Percentiles rank a stretch among this genome's conserved stretches.
phyloP scores from a whole-genome alignment of 2,888 invertebrate genomes.

The Zaprionus bogoriensis region DNA sequence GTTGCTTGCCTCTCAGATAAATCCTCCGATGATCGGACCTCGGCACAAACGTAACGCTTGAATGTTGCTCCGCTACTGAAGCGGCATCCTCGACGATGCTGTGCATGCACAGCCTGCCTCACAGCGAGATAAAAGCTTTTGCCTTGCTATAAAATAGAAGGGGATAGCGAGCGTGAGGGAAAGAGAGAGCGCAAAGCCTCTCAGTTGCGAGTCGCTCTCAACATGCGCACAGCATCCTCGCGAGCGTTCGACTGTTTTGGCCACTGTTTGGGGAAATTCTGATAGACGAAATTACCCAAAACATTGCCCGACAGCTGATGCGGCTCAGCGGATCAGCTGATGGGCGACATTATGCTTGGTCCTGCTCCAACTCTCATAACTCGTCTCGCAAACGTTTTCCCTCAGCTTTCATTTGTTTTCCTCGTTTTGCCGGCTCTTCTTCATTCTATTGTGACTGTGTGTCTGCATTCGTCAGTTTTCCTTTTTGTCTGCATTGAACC shows the following conservation, averaged over 20 bases:
- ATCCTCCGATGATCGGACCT: constrained; percentile 9
- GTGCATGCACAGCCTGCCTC: constrained; percentile 37
- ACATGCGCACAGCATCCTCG: constrained; percentile 66
- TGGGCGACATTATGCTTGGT: not conserved
- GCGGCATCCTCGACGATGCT: constrained; percentile 27
- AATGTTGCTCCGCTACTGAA: constrained; percentile 76
- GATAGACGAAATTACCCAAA: constrained; percentile 56
- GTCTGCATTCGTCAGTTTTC: constrained; percentile 23
- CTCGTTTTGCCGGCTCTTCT: constrained; percentile 1
- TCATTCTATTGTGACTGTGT: constrained; percentile 21
- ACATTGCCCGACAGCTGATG: constrained; percentile 65
- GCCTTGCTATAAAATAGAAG: constrained; percentile 56
- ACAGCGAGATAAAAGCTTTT: constrained; percentile 62
- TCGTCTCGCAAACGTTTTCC: not conserved
- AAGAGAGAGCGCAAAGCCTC: not conserved
- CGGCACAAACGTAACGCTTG: constrained; percentile 62
- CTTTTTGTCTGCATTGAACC: constrained; percentile 9
- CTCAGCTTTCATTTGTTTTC: not conserved
- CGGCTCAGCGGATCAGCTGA: constrained; percentile 61
- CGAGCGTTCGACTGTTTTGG: constrained; percentile 48
- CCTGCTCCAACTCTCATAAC: not conserved
- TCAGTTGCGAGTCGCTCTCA: no score
- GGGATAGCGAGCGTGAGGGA: not conserved
- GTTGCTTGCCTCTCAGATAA: not conserved
- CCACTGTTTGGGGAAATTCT: constrained; percentile 37